Evolutionary conservation across 2,888 invertebrate genomes (phyloP).

Genomic region (Smittia sp.): DNA sequence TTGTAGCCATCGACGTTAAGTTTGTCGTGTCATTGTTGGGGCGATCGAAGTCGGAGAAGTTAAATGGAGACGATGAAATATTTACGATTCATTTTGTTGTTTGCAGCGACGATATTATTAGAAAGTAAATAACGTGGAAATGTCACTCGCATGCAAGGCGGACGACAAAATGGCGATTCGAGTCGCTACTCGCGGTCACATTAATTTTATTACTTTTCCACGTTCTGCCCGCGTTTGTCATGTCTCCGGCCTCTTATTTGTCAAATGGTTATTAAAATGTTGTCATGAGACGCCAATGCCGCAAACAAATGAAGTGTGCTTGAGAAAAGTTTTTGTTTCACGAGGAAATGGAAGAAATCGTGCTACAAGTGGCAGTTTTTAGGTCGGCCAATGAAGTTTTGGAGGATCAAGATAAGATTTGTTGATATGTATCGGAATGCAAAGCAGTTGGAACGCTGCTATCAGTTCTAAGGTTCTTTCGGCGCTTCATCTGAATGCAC

Average conservation of each 20-base stretch:
- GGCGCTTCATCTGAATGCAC: too few relatives aligned
- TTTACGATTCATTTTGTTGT: not conserved
- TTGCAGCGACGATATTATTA: not conserved
- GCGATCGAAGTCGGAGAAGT: not conserved
- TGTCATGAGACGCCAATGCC: not conserved
- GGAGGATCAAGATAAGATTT: too few relatives aligned
- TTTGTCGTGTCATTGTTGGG: too few relatives aligned
- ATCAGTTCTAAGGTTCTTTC: too few relatives aligned
- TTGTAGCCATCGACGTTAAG: not conserved
- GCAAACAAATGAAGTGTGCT: too few relatives aligned
- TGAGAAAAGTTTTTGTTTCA: too few relatives aligned
- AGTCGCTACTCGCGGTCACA: too few relatives aligned
- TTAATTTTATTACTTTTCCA: not conserved
- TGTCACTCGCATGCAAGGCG: not conserved
- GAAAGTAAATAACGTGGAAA: slow-evolving; percentile 5
- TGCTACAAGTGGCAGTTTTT: too few relatives aligned
- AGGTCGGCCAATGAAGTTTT: too few relatives aligned
- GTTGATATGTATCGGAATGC: too few relatives aligned
- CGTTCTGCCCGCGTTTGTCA: not conserved
- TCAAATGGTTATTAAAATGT: not conserved
- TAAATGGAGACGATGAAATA: not conserved
- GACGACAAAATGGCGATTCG: slow-evolving; percentile 6
- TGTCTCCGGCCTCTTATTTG: not conserved
- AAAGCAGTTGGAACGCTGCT: too few relatives aligned
- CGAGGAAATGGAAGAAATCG: too few relatives aligned